phyloP scores from a whole-genome alignment of 64 coral and sea anemone species.

The Stichodactyla mertensii region DNA sequence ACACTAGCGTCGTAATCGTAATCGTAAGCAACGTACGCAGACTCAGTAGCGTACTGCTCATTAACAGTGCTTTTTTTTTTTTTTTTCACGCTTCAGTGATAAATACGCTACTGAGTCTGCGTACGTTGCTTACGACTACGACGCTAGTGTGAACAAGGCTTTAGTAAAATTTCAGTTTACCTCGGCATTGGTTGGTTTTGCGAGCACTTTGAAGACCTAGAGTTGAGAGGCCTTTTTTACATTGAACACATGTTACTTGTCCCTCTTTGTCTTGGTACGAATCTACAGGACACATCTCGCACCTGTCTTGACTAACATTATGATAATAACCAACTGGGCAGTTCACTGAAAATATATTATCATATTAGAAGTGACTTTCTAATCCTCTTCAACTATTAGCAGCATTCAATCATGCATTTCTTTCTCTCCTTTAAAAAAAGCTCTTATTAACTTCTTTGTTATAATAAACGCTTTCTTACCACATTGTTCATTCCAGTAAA shows the following conservation, averaged over 20 bases:
- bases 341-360: constrained; percentile 14
- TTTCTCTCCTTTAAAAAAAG: too few species aligned
- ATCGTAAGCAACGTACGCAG: too few species aligned
- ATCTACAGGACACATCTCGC: constrained; percentile 18
- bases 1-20: too few species aligned
- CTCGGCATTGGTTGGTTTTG: constrained; percentile 5
- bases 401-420: too few species aligned
- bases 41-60: too few species aligned
- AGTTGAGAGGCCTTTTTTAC: constrained; percentile 4
- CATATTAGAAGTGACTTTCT: background rate
- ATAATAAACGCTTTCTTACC: background rate
- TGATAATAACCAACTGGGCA: constrained; percentile 28
- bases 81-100: too few species aligned
- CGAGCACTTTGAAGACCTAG: constrained; percentile 6
- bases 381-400: too few species aligned
- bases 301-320: constrained; percentile 1
- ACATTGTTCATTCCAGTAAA: constrained; percentile 12
- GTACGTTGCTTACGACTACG: too few species aligned
- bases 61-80: too few species aligned
- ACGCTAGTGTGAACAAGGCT: too few species aligned
- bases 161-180: background rate
- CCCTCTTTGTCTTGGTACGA: constrained; percentile 25
- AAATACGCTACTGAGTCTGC: too few species aligned
- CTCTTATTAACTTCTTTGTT: background rate
- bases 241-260: background rate